A percentile compares a stretch with the other conserved stretches of the same genome.
phyloP scores from a whole-genome alignment of 2,113 vertebrate genomes.

The cattle (Bos taurus) region ARS-UCD2.0 NC_037335.1:14853501-14854000 shows the following conservation, averaged over 20 bases:
- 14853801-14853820: background rate
- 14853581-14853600: background rate
- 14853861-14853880: background rate
- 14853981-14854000: background rate
- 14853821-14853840: background rate
- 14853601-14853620: background rate
- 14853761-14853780: background rate
- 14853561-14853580: background rate
- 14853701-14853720: background rate
- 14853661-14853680: background rate
- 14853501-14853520: background rate
- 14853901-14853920: background rate
- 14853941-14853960: background rate
- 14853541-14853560: background rate
- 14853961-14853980: background rate
- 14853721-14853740: background rate
- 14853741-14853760: background rate
- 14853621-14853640: background rate
- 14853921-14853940: background rate
- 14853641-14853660: background rate
- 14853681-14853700: background rate
- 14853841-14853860: background rate
- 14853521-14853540: accelerated
- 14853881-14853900: background rate
- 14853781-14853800: background rate